A percentile compares a stretch with the other conserved stretches of the same genome.
Conservation (phyloP, 2,888 invertebrate species). For the Drymonia ruficornis region DNA sequence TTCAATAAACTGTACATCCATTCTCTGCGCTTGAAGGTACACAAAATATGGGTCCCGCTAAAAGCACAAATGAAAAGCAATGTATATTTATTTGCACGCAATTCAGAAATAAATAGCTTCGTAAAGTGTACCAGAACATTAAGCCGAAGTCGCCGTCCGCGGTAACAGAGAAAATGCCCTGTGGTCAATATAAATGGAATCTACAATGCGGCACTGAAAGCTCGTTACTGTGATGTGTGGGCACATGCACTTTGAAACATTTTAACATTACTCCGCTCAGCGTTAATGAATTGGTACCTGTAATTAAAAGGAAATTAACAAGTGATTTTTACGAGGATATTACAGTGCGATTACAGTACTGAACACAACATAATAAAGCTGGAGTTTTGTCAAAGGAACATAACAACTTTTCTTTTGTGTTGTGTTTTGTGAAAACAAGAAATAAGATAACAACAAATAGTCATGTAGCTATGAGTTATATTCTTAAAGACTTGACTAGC, state of each 20-base stretch:
- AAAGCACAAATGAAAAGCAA: slow-evolving; percentile 1
- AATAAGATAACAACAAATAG: too few species aligned
- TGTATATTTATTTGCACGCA: slow-evolving; percentile 40
- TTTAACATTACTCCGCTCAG: slow-evolving; percentile 41
- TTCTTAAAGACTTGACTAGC: too few species aligned
- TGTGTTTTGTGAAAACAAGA: too few species aligned
- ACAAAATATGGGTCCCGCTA: neutral
- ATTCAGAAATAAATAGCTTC: slow-evolving; percentile 60
- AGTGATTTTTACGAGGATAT: neutral
- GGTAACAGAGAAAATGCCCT: slow-evolving; percentile 64
- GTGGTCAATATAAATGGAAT: slow-evolving; percentile 74
- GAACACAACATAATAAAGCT: neutral
- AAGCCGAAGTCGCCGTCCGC: slow-evolving; percentile 32
- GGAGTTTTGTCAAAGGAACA: neutral
- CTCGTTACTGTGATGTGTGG: slow-evolving; percentile 71
- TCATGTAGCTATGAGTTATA: too few species aligned
- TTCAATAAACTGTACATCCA: slow-evolving; percentile 1
- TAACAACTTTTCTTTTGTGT: neutral
- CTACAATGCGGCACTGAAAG: slow-evolving; percentile 67
- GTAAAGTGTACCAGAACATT: slow-evolving; percentile 52
- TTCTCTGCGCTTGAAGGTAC: neutral
- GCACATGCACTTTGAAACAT: slow-evolving; percentile 45
- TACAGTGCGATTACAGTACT: neutral
- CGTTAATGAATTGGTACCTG: slow-evolving; percentile 29
- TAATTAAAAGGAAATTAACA: slow-evolving; percentile 10